Evolutionary conservation across 2,797 vertebrate genomes (phyloP), one percentile per base, ranked within the genome.

Genomic region (Australoheros facetus): DNA sequence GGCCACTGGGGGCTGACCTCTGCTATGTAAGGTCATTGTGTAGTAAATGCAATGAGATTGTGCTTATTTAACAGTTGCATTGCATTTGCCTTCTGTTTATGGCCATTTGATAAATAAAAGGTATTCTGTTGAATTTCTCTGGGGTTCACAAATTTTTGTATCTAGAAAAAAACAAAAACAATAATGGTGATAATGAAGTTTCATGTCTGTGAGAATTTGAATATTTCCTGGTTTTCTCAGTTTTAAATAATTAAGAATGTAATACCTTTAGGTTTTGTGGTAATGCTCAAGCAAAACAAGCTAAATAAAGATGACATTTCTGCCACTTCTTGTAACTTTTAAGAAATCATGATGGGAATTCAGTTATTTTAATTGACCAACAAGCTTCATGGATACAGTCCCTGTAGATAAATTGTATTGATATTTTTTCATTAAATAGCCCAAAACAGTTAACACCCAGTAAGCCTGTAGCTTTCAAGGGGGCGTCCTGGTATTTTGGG

Each of bases 81-180:
- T 64, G 37, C 14, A 17, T 45, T 23, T 66, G 28, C 16, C 39
- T 45, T 23, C 19, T 66, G 26, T 19, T 48, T 66, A 5, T 17
- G 42, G 28, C 42, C 5, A 66, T 48, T 66, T 66, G 10, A 66
- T 0, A 48, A 66, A 28, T 12, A 28, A 1, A 66, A 12, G 3
- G 42, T 48, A 66, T 48, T 48, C 16, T 66, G 42, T 5, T 16
- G 42, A 45, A 6, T 45, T 45, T 51, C 48, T 19, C 16, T 51
- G 17, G 16, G 48, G 48, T 7, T 51, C 16, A 3, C 48, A 51
- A 17, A 19, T 19, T 51, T 51, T 51, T 51, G 39, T 64, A 48
- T 66, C 3, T 23, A 48, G 14, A 23, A 28, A 48, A 48, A 51
- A 0, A 0, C 39, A 14, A 34, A 34, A 34, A 7, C 7, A 45